Evolutionary conservation across 1,140 invertebrate species (phyloP), one percentile per base, ranked within the genome.

Genomic region (Rhopalosiphum maidis): DNA sequence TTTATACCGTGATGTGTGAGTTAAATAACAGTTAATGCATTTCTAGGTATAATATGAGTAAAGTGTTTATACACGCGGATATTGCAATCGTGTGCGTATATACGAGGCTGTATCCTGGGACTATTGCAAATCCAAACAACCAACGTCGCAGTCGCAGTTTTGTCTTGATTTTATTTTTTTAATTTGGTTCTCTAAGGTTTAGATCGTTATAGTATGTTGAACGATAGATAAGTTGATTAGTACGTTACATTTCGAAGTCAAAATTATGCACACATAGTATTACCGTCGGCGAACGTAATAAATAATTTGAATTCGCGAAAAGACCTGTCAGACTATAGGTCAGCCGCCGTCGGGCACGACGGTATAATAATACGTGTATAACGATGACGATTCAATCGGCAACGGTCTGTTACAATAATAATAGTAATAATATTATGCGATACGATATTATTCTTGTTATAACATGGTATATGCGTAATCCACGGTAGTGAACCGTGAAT

Each of bases 371-470:
- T 25, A 82, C 37, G 37, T 22, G 22, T 54, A 77, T 89, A 51
- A 89, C 2, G 88, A 55, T 89, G 51, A 89, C 51, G 51, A 89
- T 89, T 89, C 87, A 54, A 89, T 89, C 48, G 87, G 18, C 7
- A 37, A 89, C 21, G 87, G 87, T 89, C 87, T 54, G n/a, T 35
- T 51, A 30, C 5, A 23, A 89, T 37, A 54, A 88, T 37, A 88
- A 54, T 30, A 54, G 37, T 89, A 89, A 9, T 88, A 88, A 48
- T 88, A 51, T 51, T 88, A 88, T 25, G 43, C 25, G 25, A 30
- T 87, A 46, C 46, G 43, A 88, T 51, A 89, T 77, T 77, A 77
- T n/a, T 77, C 48, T 35, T 18, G 18, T 35, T 54, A 54, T 54
- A 54, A 23, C 54, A 55, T 54, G 60, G 41, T 86, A 86, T 43